Evolutionary conservation across 2,113 vertebrate species (phyloP).

Genomic region (Ia io): DNA sequence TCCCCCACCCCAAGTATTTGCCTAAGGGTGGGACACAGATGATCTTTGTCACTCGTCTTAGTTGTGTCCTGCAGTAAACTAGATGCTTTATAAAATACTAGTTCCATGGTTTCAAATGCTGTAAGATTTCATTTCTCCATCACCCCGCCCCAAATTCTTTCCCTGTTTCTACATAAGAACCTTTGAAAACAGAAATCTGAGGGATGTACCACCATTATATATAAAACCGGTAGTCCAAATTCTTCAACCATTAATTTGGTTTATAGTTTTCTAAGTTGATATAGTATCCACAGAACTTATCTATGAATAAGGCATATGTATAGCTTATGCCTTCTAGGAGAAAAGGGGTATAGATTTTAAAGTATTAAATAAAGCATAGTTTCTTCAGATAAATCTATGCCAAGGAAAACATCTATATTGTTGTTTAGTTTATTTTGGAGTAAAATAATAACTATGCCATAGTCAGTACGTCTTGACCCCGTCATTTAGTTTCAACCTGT

Average conservation of each 20-base stretch:
- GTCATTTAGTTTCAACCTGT: not conserved
- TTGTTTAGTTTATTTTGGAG: not conserved
- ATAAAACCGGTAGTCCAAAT: not conserved
- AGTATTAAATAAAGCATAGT: not conserved
- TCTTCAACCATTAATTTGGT: not conserved
- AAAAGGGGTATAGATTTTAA: not conserved
- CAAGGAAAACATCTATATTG: not conserved
- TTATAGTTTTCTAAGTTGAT: not conserved
- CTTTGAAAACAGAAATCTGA: conserved; percentile 5
- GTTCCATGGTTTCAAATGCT: not conserved
- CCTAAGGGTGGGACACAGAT: not conserved
- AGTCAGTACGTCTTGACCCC: not conserved
- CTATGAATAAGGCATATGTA: not conserved
- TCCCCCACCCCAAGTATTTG: conserved; percentile 25
- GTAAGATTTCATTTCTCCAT: not conserved
- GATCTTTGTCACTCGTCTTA: not conserved
- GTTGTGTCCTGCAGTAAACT: not conserved
- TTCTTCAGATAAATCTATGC: not conserved
- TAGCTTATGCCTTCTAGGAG: not conserved
- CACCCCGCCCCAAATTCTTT: not conserved
- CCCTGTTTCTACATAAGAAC: not conserved
- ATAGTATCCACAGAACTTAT: not conserved
- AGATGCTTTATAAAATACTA: not conserved
- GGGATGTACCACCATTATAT: not conserved
- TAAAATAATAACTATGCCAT: not conserved